phyloP scores from a whole-genome alignment of 2,797 vertebrate genomes.

The Tamandua tetradactyla region DNA sequence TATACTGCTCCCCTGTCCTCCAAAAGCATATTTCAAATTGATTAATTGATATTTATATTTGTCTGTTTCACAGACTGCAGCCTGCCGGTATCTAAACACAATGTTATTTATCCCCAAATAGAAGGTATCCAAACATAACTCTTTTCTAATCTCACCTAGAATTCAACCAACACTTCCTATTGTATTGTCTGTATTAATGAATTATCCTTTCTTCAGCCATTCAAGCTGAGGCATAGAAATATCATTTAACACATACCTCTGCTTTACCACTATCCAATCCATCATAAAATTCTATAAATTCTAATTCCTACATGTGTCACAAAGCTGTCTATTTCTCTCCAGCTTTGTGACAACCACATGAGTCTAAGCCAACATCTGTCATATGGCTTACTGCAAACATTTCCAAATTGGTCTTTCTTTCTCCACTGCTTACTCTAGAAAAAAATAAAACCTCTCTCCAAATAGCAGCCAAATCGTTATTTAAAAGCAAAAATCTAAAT shows the following conservation, averaged over 20 bases:
- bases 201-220: neutral
- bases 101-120: neutral
- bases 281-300: neutral
- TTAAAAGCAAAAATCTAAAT: neutral
- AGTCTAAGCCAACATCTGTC: slow-evolving; percentile 39
- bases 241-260: neutral
- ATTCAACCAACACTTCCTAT: neutral
- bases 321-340: neutral
- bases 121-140: neutral
- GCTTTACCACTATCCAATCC: neutral
- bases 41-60: neutral
- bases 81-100: neutral
- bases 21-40: neutral
- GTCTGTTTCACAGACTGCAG: neutral
- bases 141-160: neutral
- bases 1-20: neutral
- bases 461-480: neutral
- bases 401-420: slow-evolving; percentile 14
- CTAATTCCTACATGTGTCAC: slow-evolving; percentile 18
- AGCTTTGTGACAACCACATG: neutral
- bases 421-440: neutral
- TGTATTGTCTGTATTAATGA: neutral
- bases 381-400: neutral
- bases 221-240: neutral
- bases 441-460: neutral